Evolutionary conservation across 2,113 vertebrate genomes (phyloP), one percentile per base, ranked within the genome.

Genomic region (Leptobrachium leishanense): DNA sequence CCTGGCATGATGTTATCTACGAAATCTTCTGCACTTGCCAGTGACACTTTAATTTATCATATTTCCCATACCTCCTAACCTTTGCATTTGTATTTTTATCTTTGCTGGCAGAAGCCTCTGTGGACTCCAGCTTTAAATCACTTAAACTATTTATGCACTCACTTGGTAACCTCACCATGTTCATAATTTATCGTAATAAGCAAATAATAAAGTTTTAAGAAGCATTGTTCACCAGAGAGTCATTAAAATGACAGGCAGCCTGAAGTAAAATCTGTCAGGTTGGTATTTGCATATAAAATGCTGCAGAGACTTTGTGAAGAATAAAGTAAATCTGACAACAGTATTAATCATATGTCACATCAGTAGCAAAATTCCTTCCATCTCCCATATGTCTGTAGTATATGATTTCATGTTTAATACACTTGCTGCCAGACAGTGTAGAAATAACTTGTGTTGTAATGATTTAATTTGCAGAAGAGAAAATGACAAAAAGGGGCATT

Each of bases 171-270:
- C 10, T 69, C 50, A 44, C 15, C 43, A 8, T 59, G 54, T 77
- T 69, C 53, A 69, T 68, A 69, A 69, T 77, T 69, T 67, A 59
- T 62, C 68, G 55, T 62, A 70, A 57, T 59, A 69, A 43, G 65
- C 54, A 77, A 69, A 62, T 43, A 75, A 75, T 76, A 59, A 62
- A 77, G 20, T 71, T 77, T 70, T 59, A 71, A 77, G 57, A 77
- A 70, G 55, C 43, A 71, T 70, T 77, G 67, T 50, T 63, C 55
- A 77, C 42, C n/a, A 15, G 76, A 62, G 67, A 77, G 66, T 70
- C 40, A 77, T 77, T 77, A 77, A 77, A 70, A 77, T 63, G 54
- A 57, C 50, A 68, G 43, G 63, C 68, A 63, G 67, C 67, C 64
- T 69, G 12, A 71, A 71, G 55, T 64, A 70, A 70, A 44, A 63